These are phyloP conservation scores for Melolontha melolontha DNA, from an alignment of 2,888 invertebrate genomes.

Conservation along the genomic window DNA sequence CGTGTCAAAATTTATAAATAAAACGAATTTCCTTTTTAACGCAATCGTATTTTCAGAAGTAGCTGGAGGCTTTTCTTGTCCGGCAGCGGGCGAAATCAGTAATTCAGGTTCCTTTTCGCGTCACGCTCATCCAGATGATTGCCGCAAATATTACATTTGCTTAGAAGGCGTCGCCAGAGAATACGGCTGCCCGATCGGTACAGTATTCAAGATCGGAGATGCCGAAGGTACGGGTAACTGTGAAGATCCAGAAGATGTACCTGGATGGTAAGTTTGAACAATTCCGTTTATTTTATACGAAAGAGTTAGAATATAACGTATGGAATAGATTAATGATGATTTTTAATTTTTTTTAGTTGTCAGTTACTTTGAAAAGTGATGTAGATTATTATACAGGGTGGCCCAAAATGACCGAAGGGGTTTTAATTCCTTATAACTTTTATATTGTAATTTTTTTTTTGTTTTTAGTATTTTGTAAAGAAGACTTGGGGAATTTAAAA, in stretches of 20 bases:
- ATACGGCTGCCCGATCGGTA: slow-evolving; percentile 95
- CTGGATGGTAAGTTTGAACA: slow-evolving; percentile 86
- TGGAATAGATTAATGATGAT: no score
- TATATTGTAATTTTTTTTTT: no score
- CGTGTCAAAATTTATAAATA: no score
- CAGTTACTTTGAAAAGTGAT: no score
- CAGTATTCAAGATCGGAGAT: slow-evolving; percentile 94
- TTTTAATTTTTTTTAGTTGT: no score
- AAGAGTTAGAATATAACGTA: neutral
- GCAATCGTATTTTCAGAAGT: slow-evolving; percentile 74
- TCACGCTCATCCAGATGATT: slow-evolving; percentile 94
- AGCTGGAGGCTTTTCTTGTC: slow-evolving; percentile 89
- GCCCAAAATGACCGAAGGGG: no score
- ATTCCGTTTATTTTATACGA: neutral
- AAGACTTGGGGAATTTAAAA: no score
- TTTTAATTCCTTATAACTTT: no score
- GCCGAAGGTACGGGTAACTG: slow-evolving; percentile 92
- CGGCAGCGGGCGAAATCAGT: slow-evolving; percentile 84
- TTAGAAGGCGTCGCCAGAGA: slow-evolving; percentile 90
- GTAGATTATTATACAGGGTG: no score
- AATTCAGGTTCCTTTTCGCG: slow-evolving; percentile 92
- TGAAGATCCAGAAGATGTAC: slow-evolving; percentile 95
- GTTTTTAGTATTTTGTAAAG: no score
- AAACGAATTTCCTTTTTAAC: no score
- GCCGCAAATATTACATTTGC: slow-evolving; percentile 96